Evolutionary conservation across 2,888 invertebrate genomes (phyloP), one percentile per base, ranked within the genome.

Genomic region (Calameuta pallipes): DNA sequence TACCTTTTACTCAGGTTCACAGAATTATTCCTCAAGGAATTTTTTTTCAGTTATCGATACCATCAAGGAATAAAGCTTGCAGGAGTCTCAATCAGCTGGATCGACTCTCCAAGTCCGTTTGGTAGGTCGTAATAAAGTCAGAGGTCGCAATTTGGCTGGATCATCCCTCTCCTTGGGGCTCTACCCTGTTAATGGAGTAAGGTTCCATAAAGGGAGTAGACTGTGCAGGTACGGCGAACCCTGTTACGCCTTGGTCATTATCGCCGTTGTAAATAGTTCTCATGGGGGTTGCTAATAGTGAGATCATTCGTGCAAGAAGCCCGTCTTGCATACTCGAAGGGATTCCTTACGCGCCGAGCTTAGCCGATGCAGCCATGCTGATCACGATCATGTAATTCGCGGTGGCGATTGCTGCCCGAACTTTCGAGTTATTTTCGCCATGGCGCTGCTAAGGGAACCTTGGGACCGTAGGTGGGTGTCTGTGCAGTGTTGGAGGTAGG

Each of bases 231-330:
- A 80, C 75, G 79, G 71, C 73, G 76, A 79, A 71, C 78, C 69
- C 75, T 76, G 75, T 78, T 79, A 75, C 41, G 75, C 71, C 76
- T 77, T 74, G 77, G 82, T 79, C 78, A 81, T 82, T 81, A 82
- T 78, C 79, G 73, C 79, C 36, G 74, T 80, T 77, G 78, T 78
- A 80, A 80, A 81, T 81, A 81, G 81, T 75, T 79, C 81, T 79
- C 80, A 69, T 34, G 82, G 79, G 80, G 81, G 41, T 79, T 74
- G 69, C 78, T 82, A 81, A 80, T 81, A 82, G 80, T 78, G 77
- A 82, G 80, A 82, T 81, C 81, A 83, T 83, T 83, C 80, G 78
- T 69, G 69, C 23, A 73, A 79, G 78, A 70, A 70, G 70, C 70
- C 33, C 70, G 33, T 30, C 70, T 30, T 15, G 70, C 70, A 33